Evolutionary conservation across 2,797 vertebrate genomes (phyloP).

Genomic region (Phrynocephalus guinanensis): DNA sequence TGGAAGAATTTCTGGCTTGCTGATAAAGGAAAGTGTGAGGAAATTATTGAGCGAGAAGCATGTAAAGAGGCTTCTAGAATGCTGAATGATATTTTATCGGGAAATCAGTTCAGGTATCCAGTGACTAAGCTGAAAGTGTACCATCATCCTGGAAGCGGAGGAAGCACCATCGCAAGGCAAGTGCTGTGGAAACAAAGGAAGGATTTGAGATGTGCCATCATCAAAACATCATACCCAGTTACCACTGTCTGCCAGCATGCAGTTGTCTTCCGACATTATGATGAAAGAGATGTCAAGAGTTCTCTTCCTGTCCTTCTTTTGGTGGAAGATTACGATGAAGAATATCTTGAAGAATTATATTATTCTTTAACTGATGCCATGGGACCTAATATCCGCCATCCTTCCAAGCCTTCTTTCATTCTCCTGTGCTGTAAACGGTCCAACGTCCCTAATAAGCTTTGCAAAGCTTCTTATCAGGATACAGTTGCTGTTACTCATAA

Average conservation of each 20-base stretch:
- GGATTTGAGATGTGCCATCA: conserved; percentile 81
- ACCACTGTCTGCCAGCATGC: conserved; percentile 78
- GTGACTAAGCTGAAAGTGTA: conserved; percentile 82
- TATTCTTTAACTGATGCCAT: conserved; percentile 76
- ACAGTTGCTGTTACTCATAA: conserved; percentile 87
- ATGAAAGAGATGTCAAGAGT: conserved; percentile 79
- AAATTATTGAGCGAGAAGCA: conserved; percentile 67
- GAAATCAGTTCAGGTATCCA: conserved; percentile 56
- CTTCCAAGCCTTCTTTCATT: conserved; percentile 79
- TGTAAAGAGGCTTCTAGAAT: conserved; percentile 61
- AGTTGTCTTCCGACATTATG: conserved; percentile 81
- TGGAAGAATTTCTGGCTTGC: conserved; percentile 77
- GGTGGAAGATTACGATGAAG: conserved; percentile 83
- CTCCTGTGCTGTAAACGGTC: conserved; percentile 83
- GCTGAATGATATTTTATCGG: conserved; percentile 66
- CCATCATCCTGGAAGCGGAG: conserved; percentile 89
- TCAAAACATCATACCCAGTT: conserved; percentile 74
- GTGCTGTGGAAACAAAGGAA: conserved; percentile 84
- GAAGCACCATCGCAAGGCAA: conserved; percentile 87
- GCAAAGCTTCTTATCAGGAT: conserved; percentile 77
- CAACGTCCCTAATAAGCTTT: conserved; percentile 79
- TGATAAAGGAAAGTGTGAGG: conserved; percentile 63
- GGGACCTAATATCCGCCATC: conserved; percentile 71
- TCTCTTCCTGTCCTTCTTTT: conserved; percentile 84
- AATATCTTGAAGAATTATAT: conserved; percentile 81